Conservation (phyloP, 1,140 invertebrate species). For the Drosophila bifasciata region DNA sequence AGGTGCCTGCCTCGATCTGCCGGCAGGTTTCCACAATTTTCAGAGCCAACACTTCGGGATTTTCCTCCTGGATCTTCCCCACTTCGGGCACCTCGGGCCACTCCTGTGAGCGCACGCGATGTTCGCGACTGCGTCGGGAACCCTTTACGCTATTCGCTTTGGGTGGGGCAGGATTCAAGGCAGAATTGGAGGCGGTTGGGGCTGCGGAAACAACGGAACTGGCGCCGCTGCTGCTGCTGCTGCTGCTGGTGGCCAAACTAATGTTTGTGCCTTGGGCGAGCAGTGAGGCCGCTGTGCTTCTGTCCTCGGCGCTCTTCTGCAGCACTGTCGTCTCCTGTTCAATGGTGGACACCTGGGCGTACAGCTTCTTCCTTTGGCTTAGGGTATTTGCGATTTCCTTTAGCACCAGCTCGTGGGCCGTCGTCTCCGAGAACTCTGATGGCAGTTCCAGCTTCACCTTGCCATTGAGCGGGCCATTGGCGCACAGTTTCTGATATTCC, state of each 20-base stretch:
- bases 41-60: conserved; percentile 94
- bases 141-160: conserved; percentile 82
- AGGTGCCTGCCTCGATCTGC: conserved; percentile 93
- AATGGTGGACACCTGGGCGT: conserved; percentile 90
- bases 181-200: conserved; percentile 16
- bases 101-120: conserved; percentile 92
- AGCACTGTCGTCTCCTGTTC: conserved; percentile 90
- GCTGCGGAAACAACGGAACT: conserved; percentile 17
- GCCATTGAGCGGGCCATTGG: conserved; percentile 45
- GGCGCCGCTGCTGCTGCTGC: conserved; percentile 42
- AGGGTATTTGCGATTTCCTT: conserved; percentile 93
- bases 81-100: conserved; percentile 96
- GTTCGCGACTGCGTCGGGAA: conserved; percentile 88
- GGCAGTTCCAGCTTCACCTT: conserved; percentile 70
- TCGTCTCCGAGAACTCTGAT: conserved; percentile 86
- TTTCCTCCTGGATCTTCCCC: conserved; percentile 95
- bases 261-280: conserved; percentile 82
- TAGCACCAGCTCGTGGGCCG: conserved; percentile 91
- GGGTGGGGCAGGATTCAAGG: conserved; percentile 44
- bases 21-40: conserved; percentile 95
- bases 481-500: conserved; percentile 86
- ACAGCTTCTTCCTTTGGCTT: conserved; percentile 91
- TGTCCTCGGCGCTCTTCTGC: conserved; percentile 88
- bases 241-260: conserved; percentile 67
- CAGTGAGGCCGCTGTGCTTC: conserved; percentile 85